Conservation (phyloP, 2,888 invertebrate species). For the Apotomis turbidana region DNA sequence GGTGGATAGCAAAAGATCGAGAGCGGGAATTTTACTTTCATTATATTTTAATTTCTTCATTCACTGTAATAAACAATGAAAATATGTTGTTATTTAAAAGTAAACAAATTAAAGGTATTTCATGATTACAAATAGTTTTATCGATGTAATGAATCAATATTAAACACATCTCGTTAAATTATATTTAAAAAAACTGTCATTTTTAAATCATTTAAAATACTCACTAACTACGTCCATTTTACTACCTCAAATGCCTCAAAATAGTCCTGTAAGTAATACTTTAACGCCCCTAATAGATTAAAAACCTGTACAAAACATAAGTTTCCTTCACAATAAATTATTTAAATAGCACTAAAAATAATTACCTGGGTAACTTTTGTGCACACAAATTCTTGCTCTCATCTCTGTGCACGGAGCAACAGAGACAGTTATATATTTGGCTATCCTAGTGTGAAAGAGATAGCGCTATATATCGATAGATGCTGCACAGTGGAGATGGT, state of each 20-base stretch:
- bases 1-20: slow-evolving; percentile 39
- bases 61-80: not conserved
- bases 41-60: not conserved
- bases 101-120: not conserved
- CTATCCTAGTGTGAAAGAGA: slow-evolving; percentile 12
- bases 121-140: no score
- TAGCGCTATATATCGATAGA: slow-evolving; percentile 41
- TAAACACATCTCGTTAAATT: no score
- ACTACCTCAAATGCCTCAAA: slow-evolving; percentile 19
- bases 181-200: no score
- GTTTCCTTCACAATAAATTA: slow-evolving; percentile 37
- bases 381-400: slow-evolving; percentile 26
- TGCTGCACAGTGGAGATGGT: slow-evolving; percentile 32
- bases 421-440: slow-evolving; percentile 14
- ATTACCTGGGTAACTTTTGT: slow-evolving; percentile 39
- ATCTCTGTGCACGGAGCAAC: slow-evolving; percentile 22
- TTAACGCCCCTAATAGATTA: slow-evolving; percentile 28
- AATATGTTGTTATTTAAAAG: not conserved
- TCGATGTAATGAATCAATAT: no score
- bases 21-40: slow-evolving; percentile 8
- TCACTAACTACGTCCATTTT: slow-evolving; percentile 1
- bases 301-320: slow-evolving; percentile 35
- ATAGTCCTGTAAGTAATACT: slow-evolving; percentile 32
- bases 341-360: slow-evolving; percentile 42
- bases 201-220: not conserved